phyloP scores from a whole-genome alignment of 2,797 vertebrate species.

The Danio kyathit region DNA sequence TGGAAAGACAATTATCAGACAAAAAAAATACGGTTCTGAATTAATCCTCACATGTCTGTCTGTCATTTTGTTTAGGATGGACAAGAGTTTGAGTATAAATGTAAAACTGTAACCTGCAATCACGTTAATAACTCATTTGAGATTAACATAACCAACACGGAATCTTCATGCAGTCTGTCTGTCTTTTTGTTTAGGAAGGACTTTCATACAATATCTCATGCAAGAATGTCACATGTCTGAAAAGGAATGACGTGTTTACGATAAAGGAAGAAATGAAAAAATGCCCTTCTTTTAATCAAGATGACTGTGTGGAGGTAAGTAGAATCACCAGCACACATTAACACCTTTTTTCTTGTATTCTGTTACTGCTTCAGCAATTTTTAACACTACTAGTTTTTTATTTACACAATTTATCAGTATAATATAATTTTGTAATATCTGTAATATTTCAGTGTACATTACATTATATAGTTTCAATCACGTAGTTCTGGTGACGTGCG shows the following conservation, averaged over 20 bases:
- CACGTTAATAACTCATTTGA: constrained; percentile 72
- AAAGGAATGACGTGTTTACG: constrained; percentile 72
- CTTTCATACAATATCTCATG: constrained; percentile 81
- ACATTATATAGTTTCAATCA: too few species aligned
- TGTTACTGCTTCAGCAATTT: background rate
- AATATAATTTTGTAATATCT: too few species aligned
- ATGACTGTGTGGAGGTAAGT: constrained; percentile 67
- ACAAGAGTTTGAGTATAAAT: background rate
- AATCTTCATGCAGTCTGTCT: constrained; percentile 41
- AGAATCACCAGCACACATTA: constrained; percentile 67
- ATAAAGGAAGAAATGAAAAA: constrained; percentile 75
- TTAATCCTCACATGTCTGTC: too few species aligned
- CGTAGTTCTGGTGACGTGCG: too few species aligned
- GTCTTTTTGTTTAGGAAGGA: constrained; percentile 52
- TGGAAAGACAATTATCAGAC: too few species aligned
- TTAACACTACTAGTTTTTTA: background rate
- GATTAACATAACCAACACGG: constrained; percentile 73
- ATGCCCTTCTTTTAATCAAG: constrained; percentile 75
- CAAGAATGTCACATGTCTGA: constrained; percentile 81
- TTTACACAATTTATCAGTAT: too few species aligned
- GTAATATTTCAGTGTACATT: too few species aligned
- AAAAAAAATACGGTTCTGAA: too few species aligned
- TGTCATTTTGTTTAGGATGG: too few species aligned
- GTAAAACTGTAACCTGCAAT: background rate
- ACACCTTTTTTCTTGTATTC: background rate